Conservation (phyloP, 30 jellyfish, hydroid and myxozoan species). For the Clytia hemisphaerica region DNA sequence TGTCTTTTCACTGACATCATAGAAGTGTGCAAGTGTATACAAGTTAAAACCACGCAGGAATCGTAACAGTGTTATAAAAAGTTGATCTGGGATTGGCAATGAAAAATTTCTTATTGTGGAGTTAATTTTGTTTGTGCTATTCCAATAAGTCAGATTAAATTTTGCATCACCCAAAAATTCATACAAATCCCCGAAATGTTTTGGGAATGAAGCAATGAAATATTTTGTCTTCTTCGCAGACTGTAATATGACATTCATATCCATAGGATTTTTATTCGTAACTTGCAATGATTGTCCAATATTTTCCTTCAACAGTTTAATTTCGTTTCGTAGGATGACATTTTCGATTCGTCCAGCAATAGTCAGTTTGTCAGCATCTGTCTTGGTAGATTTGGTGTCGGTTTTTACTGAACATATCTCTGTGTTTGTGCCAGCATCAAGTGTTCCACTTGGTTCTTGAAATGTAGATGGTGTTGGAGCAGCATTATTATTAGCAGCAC, state of each 20-base stretch:
- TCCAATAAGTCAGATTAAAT: constrained; percentile 17
- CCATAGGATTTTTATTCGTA: too few species aligned
- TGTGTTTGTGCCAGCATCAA: too few species aligned
- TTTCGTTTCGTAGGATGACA: too few species aligned
- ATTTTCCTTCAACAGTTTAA: too few species aligned
- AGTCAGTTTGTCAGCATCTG: too few species aligned
- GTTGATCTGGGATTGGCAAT: constrained; percentile 18
- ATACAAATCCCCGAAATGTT: constrained; percentile 1
- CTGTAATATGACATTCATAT: not conserved
- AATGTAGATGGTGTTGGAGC: too few species aligned
- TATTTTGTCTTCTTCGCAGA: constrained; percentile 10
- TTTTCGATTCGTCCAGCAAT: too few species aligned
- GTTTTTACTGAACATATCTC: too few species aligned
- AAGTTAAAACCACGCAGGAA: constrained; percentile 10
- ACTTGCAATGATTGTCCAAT: too few species aligned
- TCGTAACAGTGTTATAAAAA: constrained; percentile 15
- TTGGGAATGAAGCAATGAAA: constrained; percentile 27
- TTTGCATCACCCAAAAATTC: constrained; percentile 23
- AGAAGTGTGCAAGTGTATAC: constrained; percentile 8
- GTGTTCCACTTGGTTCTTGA: too few species aligned
- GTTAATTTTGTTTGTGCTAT: not conserved
- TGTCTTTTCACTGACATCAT: not conserved
- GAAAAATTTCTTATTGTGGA: not conserved
- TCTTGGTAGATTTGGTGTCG: too few species aligned
- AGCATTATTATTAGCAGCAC: too few species aligned